Percentiles rank a stretch among this genome's conserved stretches.
Conservation (phyloP, 2,797 vertebrate species). For the Borostomias antarcticus region DNA sequence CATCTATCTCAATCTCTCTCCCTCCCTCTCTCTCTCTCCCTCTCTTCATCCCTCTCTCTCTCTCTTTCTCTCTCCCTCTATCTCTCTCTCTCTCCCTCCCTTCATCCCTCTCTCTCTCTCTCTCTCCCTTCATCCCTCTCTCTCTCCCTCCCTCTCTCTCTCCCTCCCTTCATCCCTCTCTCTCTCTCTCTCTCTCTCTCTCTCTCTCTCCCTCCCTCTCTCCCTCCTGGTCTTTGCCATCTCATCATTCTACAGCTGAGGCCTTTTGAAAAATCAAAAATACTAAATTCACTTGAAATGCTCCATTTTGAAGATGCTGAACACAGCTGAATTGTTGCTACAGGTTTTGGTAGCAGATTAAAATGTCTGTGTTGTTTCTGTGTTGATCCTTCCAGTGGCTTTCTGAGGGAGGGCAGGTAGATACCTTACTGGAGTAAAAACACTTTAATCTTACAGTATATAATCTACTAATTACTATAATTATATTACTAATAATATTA, state of each 20-base stretch:
- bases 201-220: background rate
- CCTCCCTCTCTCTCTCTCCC: background rate
- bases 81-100: background rate
- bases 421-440: too few relatives aligned
- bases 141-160: background rate
- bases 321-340: constrained; percentile 48
- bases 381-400: too few relatives aligned
- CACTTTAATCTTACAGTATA: too few relatives aligned
- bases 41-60: background rate
- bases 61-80: constrained; percentile 7
- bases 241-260: constrained; percentile 55
- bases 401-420: too few relatives aligned
- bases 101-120: background rate
- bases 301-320: constrained; percentile 44
- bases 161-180: background rate
- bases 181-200: constrained; percentile 40
- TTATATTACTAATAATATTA: too few relatives aligned
- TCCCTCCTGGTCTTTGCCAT: background rate
- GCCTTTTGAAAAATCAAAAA: constrained; percentile 62
- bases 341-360: too few relatives aligned
- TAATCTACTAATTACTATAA: too few relatives aligned
- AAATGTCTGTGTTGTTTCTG: too few relatives aligned
- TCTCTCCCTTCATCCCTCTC: constrained; percentile 38
- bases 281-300: constrained; percentile 45
- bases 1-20: background rate